Conservation (phyloP, 53 echinoderm and acorn worm species). For the Holothuria leucospilota region DNA sequence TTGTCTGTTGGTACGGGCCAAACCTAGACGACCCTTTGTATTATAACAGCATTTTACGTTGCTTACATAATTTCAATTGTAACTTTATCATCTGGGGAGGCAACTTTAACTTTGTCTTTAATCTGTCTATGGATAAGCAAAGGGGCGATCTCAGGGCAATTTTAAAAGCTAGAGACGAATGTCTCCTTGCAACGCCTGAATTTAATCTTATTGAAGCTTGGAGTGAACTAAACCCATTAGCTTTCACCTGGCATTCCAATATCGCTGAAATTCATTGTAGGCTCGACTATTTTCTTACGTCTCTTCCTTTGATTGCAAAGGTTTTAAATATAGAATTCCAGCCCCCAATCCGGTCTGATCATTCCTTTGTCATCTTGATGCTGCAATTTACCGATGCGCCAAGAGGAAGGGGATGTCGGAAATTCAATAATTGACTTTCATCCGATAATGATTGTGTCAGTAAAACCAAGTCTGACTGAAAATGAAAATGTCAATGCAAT, state of each 20-base stretch:
- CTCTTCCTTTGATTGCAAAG: background rate
- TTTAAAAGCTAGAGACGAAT: background rate
- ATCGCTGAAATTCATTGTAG: background rate
- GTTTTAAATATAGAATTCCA: background rate
- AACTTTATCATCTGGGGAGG: background rate
- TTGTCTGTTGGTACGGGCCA: background rate
- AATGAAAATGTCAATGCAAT: background rate
- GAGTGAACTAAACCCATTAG: background rate
- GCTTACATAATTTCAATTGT: background rate
- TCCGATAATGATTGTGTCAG: slow-evolving; percentile 28
- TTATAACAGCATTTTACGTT: background rate
- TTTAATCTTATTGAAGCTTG: background rate
- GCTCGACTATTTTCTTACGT: too few relatives aligned
- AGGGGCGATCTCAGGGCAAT: background rate
- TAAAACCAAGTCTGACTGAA: slow-evolving; percentile 7
- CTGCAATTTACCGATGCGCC: slow-evolving; percentile 2
- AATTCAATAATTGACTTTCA: slow-evolving; percentile 32
- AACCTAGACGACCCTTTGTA: background rate
- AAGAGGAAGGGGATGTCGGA: slow-evolving; percentile 21
- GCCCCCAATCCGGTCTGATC: background rate
- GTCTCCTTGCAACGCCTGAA: background rate
- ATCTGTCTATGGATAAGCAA: slow-evolving; percentile 28
- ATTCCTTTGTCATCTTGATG: slow-evolving; percentile 10
- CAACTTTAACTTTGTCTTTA: slow-evolving; percentile 5
- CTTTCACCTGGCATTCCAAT: slow-evolving; percentile 7